phyloP scores from a whole-genome alignment of 1,140 invertebrate species.

The Panagrolaimus sp. region DNA sequence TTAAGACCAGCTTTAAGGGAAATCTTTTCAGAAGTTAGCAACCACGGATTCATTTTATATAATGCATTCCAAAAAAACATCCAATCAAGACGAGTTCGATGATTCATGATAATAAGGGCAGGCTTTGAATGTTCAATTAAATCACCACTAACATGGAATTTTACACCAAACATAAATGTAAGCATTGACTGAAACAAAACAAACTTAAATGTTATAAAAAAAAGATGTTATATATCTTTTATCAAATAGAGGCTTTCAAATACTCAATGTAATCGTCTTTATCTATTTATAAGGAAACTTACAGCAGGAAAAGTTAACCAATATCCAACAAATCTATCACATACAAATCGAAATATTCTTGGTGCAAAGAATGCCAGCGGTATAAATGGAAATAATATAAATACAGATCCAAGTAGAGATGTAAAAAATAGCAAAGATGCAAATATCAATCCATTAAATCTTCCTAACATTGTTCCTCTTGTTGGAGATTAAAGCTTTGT shows the following conservation, averaged over 20 bases:
- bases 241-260: no score
- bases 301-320: conserved; percentile 55
- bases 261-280: no score
- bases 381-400: conserved; percentile 52
- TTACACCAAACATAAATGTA: conserved; percentile 62
- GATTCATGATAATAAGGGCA: conserved; percentile 76
- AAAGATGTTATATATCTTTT: no score
- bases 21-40: conserved; percentile 68
- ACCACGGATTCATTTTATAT: conserved; percentile 69
- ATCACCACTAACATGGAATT: conserved; percentile 72
- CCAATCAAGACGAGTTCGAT: conserved; percentile 78
- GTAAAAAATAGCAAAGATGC: conserved; percentile 43
- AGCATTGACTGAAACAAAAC: conserved; percentile 33
- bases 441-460: no score
- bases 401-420: conserved; percentile 47
- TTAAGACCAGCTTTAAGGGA: conserved; percentile 74
- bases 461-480: no score
- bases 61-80: conserved; percentile 78
- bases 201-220: no score
- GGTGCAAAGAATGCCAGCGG: conserved; percentile 46
- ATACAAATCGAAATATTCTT: conserved; percentile 36
- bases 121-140: conserved; percentile 68
- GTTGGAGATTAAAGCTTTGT: no score
- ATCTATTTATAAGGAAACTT: no score
- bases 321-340: conserved; percentile 49